These are phyloP conservation scores for Sceloporus undulatus DNA, from an alignment of 2,113 vertebrate species.

Conservation along the genomic window DNA sequence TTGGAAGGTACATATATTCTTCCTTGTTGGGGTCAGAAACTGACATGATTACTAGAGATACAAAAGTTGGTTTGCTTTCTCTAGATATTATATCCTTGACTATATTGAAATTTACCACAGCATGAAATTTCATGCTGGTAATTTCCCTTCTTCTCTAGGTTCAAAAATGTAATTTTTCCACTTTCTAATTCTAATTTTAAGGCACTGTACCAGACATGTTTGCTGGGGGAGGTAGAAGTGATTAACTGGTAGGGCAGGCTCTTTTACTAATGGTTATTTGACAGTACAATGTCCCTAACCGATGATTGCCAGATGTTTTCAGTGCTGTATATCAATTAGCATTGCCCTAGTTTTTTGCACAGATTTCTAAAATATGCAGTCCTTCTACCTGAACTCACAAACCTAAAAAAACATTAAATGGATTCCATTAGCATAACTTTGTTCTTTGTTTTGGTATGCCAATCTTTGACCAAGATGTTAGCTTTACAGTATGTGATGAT, in stretches of 20 bases:
- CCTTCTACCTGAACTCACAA: background rate
- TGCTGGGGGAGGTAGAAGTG: background rate
- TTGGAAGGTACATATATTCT: background rate
- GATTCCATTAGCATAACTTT: background rate
- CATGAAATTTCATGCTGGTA: background rate
- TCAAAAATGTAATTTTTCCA: background rate
- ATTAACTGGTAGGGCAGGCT: background rate
- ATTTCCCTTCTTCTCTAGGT: background rate
- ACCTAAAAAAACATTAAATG: too few species aligned
- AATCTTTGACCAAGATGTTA: background rate
- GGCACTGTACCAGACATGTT: background rate
- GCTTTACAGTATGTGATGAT: background rate
- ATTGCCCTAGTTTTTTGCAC: background rate
- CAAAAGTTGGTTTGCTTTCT: background rate
- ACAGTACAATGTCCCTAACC: fast-evolving
- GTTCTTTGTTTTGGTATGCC: background rate
- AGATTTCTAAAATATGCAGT: slow-evolving; percentile 1
- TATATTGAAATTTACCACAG: background rate
- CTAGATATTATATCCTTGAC: background rate
- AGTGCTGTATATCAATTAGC: background rate
- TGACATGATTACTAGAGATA: background rate
- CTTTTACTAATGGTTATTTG: background rate
- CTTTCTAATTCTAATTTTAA: background rate
- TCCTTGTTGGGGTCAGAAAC: background rate
- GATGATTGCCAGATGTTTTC: slow-evolving; percentile 10